Evolutionary conservation across 1,140 invertebrate species (phyloP).

Genomic region (Atta texana): DNA sequence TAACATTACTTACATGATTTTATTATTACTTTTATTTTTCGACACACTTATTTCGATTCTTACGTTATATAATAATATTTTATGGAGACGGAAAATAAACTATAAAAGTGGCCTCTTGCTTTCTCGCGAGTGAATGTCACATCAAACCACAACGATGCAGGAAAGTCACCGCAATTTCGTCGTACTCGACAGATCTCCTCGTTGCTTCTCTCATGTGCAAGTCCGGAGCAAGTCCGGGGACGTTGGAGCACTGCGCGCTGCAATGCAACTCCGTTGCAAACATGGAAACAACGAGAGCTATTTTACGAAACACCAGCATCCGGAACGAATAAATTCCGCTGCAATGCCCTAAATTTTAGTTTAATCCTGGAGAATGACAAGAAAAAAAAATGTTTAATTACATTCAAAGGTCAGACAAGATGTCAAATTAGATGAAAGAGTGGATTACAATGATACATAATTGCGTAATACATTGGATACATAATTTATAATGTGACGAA

Average conservation of each 20-base stretch:
- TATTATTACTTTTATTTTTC: not conserved
- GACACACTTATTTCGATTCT: not conserved
- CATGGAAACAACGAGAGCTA: constrained; percentile 4
- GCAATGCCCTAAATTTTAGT: constrained; percentile 27
- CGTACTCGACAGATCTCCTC: not conserved
- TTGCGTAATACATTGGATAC: not conserved
- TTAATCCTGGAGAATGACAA: not conserved
- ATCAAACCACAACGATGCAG: constrained; percentile 9
- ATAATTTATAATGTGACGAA: not conserved
- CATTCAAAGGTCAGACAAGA: not conserved
- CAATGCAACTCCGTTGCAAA: constrained; percentile 26
- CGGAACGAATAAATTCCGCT: constrained; percentile 45
- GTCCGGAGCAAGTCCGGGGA: constrained; percentile 11
- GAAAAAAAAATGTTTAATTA: not conserved
- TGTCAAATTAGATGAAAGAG: not conserved
- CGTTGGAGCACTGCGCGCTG: not conserved
- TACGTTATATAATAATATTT: not conserved
- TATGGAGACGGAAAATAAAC: not conserved
- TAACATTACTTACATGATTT: not conserved
- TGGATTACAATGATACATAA: too few relatives aligned
- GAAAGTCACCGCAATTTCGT: constrained; percentile 36
- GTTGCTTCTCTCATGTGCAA: constrained; percentile 9
- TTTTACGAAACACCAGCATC: constrained; percentile 34
- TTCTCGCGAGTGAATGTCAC: constrained; percentile 2
- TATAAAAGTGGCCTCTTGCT: not conserved